Conservation (phyloP, 2,113 vertebrate genomes). For the Dinomys branickii region DNA sequence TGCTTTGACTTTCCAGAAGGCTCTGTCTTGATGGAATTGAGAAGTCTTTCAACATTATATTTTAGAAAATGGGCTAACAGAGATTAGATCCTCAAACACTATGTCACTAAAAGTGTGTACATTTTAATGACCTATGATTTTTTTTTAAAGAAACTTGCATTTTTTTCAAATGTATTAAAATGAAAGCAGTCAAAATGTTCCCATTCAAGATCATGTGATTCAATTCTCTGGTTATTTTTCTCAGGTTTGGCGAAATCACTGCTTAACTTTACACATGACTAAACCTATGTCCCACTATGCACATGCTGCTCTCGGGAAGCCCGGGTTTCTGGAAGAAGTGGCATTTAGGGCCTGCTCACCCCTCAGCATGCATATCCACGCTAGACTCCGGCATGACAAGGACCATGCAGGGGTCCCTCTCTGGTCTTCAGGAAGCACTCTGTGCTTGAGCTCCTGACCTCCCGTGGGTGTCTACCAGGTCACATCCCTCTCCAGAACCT, state of each 20-base stretch:
- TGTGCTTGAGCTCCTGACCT: not conserved
- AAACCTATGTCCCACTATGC: not conserved
- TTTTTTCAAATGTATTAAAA: not conserved
- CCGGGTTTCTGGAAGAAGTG: not conserved
- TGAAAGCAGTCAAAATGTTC: not conserved
- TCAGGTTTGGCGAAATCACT: not conserved
- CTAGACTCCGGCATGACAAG: not conserved
- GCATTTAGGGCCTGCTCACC: not conserved
- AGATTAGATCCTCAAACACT: not conserved
- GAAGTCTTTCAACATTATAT: not conserved
- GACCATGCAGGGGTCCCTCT: not conserved
- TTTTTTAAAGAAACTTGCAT: not conserved
- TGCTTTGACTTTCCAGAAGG: not conserved
- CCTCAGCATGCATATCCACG: not conserved
- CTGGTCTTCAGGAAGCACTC: not conserved
- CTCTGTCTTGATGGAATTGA: not conserved
- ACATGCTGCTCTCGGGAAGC: not conserved
- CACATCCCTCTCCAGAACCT: not conserved
- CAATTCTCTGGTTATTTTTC: not conserved
- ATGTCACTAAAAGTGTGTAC: not conserved
- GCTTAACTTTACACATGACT: constrained; percentile 32
- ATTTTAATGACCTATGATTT: constrained; percentile 20
- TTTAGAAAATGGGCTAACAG: not conserved
- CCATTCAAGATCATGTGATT: not conserved
- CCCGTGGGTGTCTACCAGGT: not conserved